phyloP scores from a whole-genome alignment of 2,888 invertebrate species.

The Shargacucullia verbasci region DNA sequence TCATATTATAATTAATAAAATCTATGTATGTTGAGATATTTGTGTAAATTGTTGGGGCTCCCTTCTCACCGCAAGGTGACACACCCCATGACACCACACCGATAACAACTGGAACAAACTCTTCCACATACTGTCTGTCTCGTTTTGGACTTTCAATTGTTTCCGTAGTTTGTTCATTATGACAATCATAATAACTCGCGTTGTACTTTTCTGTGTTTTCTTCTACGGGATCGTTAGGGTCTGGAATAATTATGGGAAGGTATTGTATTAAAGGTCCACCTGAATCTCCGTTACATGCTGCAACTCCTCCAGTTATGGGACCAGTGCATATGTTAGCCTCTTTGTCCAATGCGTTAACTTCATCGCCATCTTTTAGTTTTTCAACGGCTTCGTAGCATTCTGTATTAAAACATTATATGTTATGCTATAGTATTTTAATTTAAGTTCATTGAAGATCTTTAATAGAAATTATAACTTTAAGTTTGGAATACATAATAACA shows the following conservation, averaged over 20 bases:
- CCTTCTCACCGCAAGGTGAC: conserved; percentile 84
- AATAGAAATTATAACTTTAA: no score
- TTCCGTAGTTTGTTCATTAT: conserved; percentile 21
- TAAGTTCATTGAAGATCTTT: no score
- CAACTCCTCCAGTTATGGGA: conserved; percentile 80
- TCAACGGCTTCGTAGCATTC: conserved; percentile 81
- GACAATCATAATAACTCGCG: conserved; percentile 26
- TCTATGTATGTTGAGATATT: conserved; percentile 83
- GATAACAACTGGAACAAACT: conserved; percentile 71
- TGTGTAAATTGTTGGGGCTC: conserved; percentile 88
- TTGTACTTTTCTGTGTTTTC: conserved; percentile 38
- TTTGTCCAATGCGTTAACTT: conserved; percentile 78
- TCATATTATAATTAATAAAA: conserved; percentile 74
- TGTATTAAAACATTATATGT: no score
- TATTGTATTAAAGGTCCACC: conserved; percentile 86
- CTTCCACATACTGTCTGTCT: conserved; percentile 40
- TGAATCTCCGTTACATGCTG: conserved; percentile 89
- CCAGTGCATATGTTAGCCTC: conserved; percentile 88
- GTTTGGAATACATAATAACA: no score
- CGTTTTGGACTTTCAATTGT: conserved; percentile 6
- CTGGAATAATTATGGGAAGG: conserved; percentile 44
- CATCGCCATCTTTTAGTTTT: conserved; percentile 69
- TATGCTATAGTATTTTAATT: no score
- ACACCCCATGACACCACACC: conserved; percentile 89
- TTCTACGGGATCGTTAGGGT: conserved; percentile 52